These are phyloP conservation scores for Erinaceus europaeus DNA, from an alignment of 2,113 vertebrate species.

Conservation along the genomic window DNA sequence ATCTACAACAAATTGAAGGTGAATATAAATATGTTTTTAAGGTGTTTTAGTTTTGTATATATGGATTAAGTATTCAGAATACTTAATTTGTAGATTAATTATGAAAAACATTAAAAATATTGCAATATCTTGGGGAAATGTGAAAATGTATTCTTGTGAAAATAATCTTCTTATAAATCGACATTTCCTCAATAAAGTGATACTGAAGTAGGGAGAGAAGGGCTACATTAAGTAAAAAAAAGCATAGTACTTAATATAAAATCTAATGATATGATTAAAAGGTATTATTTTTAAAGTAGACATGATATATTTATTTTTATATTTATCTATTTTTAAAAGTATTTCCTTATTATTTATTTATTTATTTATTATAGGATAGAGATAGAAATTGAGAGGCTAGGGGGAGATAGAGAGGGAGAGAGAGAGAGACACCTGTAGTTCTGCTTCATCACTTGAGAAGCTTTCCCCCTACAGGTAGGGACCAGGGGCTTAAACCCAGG, in stretches of 20 bases:
- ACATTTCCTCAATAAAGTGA: no score
- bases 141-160: conserved; percentile 23
- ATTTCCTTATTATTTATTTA: neutral
- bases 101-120: neutral
- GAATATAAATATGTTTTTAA: conserved; percentile 1
- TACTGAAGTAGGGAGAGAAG: no score
- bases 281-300: neutral
- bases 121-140: neutral
- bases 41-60: neutral
- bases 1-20: neutral
- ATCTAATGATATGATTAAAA: neutral
- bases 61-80: neutral
- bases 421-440: no score
- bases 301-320: neutral
- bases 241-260: conserved; percentile 53
- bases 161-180: conserved; percentile 17
- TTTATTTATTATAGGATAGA: no score
- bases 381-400: no score
- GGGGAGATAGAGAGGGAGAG: no score
- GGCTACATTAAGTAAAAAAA: no score
- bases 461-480: no score
- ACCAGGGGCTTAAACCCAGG: no score
- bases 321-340: neutral
- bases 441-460: no score
- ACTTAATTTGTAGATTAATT: neutral